Evolutionary conservation across 2,113 vertebrate species (phyloP).

Genomic region (Lycaon pictus): DNA sequence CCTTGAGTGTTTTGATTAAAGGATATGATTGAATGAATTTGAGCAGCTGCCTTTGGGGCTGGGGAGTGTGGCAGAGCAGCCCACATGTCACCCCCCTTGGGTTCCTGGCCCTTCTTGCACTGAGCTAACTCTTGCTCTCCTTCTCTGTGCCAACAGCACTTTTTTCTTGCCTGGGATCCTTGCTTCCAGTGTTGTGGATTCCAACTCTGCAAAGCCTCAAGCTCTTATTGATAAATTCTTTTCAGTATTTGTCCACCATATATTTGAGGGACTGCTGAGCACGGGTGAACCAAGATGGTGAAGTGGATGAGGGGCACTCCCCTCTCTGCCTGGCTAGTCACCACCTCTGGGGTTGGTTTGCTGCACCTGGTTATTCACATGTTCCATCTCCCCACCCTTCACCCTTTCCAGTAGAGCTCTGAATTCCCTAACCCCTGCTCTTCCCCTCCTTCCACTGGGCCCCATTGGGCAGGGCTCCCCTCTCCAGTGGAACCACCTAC

Average conservation of each 20-base stretch:
- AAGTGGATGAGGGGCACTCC: background rate
- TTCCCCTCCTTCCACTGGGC: background rate
- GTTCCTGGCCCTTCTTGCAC: background rate
- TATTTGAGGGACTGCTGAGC: background rate
- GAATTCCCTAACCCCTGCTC: background rate
- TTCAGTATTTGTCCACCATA: background rate
- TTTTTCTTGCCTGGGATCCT: background rate
- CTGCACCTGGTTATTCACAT: background rate
- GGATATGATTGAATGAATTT: background rate
- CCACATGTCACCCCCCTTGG: background rate
- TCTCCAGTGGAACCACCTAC: background rate
- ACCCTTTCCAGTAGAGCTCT: background rate
- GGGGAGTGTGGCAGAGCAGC: background rate
- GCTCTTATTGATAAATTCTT: background rate
- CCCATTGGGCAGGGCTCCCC: background rate
- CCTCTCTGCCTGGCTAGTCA: background rate
- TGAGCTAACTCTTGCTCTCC: too few species aligned
- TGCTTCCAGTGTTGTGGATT: background rate
- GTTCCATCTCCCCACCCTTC: background rate
- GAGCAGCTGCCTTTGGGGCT: background rate
- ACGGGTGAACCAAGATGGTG: background rate
- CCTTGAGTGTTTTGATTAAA: background rate
- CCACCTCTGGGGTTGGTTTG: background rate
- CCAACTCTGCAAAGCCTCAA: background rate
- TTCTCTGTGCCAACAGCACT: background rate